Evolutionary conservation across 2,113 vertebrate genomes (phyloP), one percentile per base, ranked within the genome.

Genomic region (Ceyx margarethae): DNA sequence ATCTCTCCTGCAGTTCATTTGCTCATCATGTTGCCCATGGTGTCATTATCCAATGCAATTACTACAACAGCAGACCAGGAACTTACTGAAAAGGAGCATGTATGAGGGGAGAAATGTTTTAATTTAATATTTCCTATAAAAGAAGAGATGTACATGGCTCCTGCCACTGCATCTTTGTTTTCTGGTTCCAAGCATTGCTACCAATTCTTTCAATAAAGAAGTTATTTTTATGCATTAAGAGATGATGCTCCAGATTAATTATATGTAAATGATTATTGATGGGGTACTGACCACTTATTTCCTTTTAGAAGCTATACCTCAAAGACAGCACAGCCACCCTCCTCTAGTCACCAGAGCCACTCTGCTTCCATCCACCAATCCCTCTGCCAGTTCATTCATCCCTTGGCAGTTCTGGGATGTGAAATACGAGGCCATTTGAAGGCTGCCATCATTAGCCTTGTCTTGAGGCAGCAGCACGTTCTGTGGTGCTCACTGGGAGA

Each of bases 391-490:
- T 35, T 35, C 35, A 35, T 74, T 40, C 58, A 40, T 53, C 78
- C 61, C n/a, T 77, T 46, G 1, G 5, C 64, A 58, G 89, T 37
- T 92, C 90, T 74, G 81, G 56, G 68, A 91, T 91, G 43, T 64
- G 60, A 93, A 91, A 93, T 31, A 78, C 21, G 56, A 28, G 0
- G 5, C 15, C 3, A 19, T n/a, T 81, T 94, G 66, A 89, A 87
- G 10, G 64, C 84, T 64, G 58, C 43, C 81, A 50, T 79, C 82
- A 87, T 60, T 58, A 71, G 75, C 91, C 80, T 87, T 87, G 92
- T 91, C 92, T 91, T 87, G 79, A 85, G 85, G 91, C 87, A 93
- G 85, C 53, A 62, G 77, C 92, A 74, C 6, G 72, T 77, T 82
- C 84, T 29, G 68, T 69, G 3, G 3, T 13, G 51, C 74, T 29